Base-by-base conservation (phyloP, 2,888 invertebrate genomes). In the Toxonevra muliebris region DNA sequence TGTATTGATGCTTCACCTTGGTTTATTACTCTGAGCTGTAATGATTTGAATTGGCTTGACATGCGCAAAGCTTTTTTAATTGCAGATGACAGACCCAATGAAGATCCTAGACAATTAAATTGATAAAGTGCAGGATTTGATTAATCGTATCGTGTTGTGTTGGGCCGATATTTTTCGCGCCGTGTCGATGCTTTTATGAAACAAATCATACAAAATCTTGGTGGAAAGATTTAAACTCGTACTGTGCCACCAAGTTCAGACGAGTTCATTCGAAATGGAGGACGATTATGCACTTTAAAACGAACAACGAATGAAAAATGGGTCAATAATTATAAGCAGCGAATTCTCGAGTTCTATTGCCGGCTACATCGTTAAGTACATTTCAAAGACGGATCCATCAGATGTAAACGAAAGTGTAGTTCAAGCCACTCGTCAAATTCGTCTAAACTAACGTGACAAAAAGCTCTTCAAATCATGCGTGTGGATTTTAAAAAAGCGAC, bases 381-480 rank as follows among this genome's bases (percentile, higher is more conserved):
- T 67, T 19, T 63, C 61, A 10, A 69, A 66, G 42, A 8, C 20
- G n/a, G 69, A 70, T 61, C 70, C 68, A 2, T 48, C 15, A 54
- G 20, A 53, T 11, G 17, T 70, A 11, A 52, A 63, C 9, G 7
- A 8, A n/a, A 11, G 57, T 13, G 20, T 64, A 13, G 65, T 71
- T 50, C 69, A 74, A 59, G 76, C 76, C 30, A 75, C 76, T 43
- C 55, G 13, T 20, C 42, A 55, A 55, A 55, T 72, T 20, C 66
- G 69, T 57, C 65, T 71, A 75, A 43, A 17, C 69, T 5, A 65
- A 76, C 52, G 30, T 77, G 30, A 74, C 75, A 40, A 70, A 73
- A 74, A 74, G 48, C 69, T 79, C 9, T 80, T 79, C 60, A 71
- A 58, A 48, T 69, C 77, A 66, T 79, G 76, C 43, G 78, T 79